These are phyloP conservation scores for Enhydra lutris DNA, from an alignment of 2,113 vertebrate species.

Conservation along the genomic window DNA sequence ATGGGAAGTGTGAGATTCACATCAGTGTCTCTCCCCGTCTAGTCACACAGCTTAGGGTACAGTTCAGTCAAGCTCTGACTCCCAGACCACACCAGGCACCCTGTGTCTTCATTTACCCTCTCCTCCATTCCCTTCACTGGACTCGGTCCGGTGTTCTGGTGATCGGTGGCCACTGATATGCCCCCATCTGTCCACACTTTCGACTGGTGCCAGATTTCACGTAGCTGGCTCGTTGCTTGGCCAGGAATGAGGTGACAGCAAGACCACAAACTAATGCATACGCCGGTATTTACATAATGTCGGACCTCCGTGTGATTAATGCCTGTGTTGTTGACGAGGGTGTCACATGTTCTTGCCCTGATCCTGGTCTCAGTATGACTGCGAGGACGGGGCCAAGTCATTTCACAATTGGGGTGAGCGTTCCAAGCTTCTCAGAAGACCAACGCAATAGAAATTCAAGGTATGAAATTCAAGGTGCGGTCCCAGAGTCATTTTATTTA, in stretches of 20 bases:
- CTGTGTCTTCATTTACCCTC: neutral
- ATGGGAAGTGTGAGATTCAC: neutral
- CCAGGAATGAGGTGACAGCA: neutral
- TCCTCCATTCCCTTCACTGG: neutral
- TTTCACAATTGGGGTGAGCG: conserved; percentile 62
- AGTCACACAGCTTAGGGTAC: neutral
- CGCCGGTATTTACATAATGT: neutral
- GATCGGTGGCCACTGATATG: neutral
- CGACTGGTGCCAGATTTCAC: neutral
- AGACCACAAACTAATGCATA: conserved; percentile 1
- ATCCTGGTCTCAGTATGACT: conserved; percentile 72
- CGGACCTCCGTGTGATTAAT: neutral
- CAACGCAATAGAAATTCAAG: conserved; percentile 67
- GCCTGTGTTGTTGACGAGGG: conserved; percentile 38
- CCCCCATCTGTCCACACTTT: neutral
- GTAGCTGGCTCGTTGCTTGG: neutral
- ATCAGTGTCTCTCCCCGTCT: accelerated
- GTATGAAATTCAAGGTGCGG: conserved; percentile 70
- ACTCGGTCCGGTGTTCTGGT: neutral
- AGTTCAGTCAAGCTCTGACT: no score
- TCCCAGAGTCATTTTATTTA: conserved; percentile 48
- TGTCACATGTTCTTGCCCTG: conserved; percentile 53
- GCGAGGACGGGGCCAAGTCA: conserved; percentile 58
- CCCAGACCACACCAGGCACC: neutral
- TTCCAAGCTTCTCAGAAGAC: conserved; percentile 73